Conservation (phyloP, 2,113 vertebrate species). For the Macrotus californicus region DNA sequence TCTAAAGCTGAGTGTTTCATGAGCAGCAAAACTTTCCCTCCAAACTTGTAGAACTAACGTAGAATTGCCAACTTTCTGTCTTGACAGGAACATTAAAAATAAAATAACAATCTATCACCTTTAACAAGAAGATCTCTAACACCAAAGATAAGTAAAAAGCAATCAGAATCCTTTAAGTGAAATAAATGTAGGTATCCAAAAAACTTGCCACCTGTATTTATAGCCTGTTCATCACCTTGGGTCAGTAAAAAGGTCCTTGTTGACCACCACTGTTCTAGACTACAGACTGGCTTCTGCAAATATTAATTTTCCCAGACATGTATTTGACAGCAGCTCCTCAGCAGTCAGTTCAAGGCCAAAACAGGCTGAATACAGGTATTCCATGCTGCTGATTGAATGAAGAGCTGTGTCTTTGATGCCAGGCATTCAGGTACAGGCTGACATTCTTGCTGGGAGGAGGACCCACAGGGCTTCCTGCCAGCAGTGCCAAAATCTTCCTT, state of each 20-base stretch:
- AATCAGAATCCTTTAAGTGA: background rate
- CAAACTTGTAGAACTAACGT: background rate
- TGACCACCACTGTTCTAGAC: background rate
- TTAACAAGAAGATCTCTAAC: background rate
- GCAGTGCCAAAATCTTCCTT: background rate
- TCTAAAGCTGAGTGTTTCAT: background rate
- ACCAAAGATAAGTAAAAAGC: slow-evolving; percentile 17
- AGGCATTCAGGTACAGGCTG: background rate
- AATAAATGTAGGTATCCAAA: background rate
- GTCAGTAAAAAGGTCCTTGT: background rate
- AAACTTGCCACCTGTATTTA: background rate
- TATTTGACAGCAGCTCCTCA: background rate
- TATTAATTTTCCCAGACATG: background rate
- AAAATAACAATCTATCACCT: background rate
- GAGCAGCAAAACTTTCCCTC: background rate
- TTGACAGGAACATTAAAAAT: slow-evolving; percentile 28
- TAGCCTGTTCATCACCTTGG: background rate
- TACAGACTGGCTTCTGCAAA: background rate
- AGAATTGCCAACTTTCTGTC: background rate
- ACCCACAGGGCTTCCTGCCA: background rate
- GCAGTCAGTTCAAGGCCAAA: slow-evolving; percentile 22
- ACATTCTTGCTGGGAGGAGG: background rate
- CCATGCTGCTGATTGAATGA: background rate
- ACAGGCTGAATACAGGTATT: background rate
- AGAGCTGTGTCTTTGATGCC: background rate